phyloP scores from a whole-genome alignment of 2,888 invertebrate species.

The Pammene fasciana region DNA sequence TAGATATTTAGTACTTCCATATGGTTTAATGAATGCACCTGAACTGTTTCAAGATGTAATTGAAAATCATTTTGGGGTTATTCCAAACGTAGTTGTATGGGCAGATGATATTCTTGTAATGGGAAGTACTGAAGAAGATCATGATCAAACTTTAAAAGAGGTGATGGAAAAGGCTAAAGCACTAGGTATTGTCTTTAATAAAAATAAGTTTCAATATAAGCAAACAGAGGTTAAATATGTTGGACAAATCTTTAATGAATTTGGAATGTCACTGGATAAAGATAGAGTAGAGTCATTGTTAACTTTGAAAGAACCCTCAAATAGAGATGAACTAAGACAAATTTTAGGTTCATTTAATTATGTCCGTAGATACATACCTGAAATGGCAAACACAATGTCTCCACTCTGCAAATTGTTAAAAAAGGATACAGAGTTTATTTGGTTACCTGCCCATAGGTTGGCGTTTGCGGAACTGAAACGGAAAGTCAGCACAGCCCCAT shows the following conservation, averaged over 20 bases:
- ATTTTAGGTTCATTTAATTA: conserved; percentile 43
- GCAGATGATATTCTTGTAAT: conserved; percentile 11
- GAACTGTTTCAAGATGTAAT: conserved; percentile 12
- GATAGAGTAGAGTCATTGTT: conserved; percentile 39
- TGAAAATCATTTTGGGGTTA: conserved; percentile 1
- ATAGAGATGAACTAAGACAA: conserved; percentile 34
- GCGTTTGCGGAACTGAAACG: conserved; percentile 36
- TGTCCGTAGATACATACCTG: conserved; percentile 41
- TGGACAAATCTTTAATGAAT: conserved; percentile 38
- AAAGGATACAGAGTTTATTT: conserved; percentile 41
- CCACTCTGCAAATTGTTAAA: conserved; percentile 36
- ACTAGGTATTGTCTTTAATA: conserved; percentile 38
- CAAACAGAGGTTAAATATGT: conserved; percentile 43
- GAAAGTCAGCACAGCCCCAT: conserved; percentile 11
- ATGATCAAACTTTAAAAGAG: conserved; percentile 3
- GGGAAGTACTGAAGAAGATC: conserved; percentile 6
- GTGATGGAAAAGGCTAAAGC: conserved; percentile 29
- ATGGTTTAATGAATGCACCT: conserved; percentile 16
- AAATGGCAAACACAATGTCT: conserved; percentile 42
- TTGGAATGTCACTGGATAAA: conserved; percentile 40
- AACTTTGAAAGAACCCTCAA: conserved; percentile 32
- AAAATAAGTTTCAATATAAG: conserved; percentile 43
- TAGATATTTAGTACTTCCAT: conserved; percentile 1
- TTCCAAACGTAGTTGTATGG: conserved; percentile 1
- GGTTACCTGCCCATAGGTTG: conserved; percentile 41